phyloP scores from a whole-genome alignment of 37 sponge, comb jelly and placozoan genomes.

The Agelas oroides region DNA sequence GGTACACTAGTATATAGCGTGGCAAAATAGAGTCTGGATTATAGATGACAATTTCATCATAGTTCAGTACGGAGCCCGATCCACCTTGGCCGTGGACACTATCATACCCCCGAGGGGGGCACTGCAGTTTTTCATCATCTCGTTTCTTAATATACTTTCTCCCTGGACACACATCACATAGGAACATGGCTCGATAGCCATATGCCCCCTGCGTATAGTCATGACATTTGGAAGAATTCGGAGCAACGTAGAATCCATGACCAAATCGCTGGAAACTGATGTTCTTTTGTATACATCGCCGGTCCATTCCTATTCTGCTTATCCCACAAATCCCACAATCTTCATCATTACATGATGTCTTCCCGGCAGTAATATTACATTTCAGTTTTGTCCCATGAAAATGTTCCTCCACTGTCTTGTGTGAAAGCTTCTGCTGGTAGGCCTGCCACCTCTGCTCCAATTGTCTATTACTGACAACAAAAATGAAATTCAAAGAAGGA shows the following conservation, averaged over 20 bases:
- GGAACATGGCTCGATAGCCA: conserved; percentile 74
- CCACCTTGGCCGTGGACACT: conserved; percentile 55
- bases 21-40: conserved; percentile 60
- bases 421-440: not conserved
- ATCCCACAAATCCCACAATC: conserved; percentile 83
- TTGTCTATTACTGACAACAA: not conserved
- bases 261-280: conserved; percentile 73
- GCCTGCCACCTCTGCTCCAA: not conserved
- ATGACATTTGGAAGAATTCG: conserved; percentile 82
- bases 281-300: conserved; percentile 32
- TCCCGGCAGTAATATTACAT: conserved; percentile 57
- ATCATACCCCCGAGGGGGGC: conserved; percentile 69
- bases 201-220: conserved; percentile 74
- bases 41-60: conserved; percentile 73
- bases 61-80: conserved; percentile 28
- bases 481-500: conserved; percentile 11
- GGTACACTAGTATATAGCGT: conserved; percentile 72
- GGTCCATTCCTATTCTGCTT: conserved; percentile 49
- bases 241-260: conserved; percentile 83
- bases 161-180: conserved; percentile 75
- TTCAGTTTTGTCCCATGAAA: conserved; percentile 83
- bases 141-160: conserved; percentile 46
- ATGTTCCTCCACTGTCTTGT: conserved; percentile 30
- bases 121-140: conserved; percentile 29
- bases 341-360: conserved; percentile 31